Evolutionary conservation across 2,888 invertebrate species (phyloP), one percentile per base, ranked within the genome.

Genomic region (Adelognathus sp.): DNA sequence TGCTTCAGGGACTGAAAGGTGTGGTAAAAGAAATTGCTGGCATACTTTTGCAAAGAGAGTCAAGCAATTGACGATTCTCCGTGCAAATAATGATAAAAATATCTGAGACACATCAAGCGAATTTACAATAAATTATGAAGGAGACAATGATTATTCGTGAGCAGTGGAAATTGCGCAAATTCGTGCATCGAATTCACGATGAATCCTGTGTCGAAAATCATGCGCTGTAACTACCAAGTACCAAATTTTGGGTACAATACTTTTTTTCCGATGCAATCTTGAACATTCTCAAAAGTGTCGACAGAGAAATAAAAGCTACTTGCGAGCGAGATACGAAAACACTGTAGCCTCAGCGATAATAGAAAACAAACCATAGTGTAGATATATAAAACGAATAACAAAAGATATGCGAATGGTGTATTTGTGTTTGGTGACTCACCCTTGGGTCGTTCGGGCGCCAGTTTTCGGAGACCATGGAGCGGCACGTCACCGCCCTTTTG

Each of bases 401-500:
- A 52, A 64, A 21, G 4, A 1, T 29, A 36, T n/a, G 16, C 46
- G 36, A 33, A 14, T 56, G 29, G 60, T 44, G 27, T 3, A 41
- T 56, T 63, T 60, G 0, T 39, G 14, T 6, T 6, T 24, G 44
- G 31, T 56, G 64, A 84, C 93, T 91, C 92, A 96, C 96, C 96
- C 94, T 95, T 96, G 21, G 95, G 95, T 89, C 95, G 94, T 90
- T 96, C 96, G 27, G 98, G 98, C 14, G 97, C 97, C 16, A 95
- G 95, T 88, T 98, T 98, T 52, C 98, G 94, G 88, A 99, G 95
- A 46, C 99, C 99, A 88, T 97, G 94, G 7, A 98, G 93, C 0
- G 99, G 99, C 1, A 98, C 97, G 92, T 99, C 98, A 0, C 98
- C 98, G 0, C 99, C 99, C 75, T 96, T 96, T 90, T 98, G 98